Conservation (phyloP, 2,113 vertebrate genomes). For the Sinocyclocheilus grahami region DNA sequence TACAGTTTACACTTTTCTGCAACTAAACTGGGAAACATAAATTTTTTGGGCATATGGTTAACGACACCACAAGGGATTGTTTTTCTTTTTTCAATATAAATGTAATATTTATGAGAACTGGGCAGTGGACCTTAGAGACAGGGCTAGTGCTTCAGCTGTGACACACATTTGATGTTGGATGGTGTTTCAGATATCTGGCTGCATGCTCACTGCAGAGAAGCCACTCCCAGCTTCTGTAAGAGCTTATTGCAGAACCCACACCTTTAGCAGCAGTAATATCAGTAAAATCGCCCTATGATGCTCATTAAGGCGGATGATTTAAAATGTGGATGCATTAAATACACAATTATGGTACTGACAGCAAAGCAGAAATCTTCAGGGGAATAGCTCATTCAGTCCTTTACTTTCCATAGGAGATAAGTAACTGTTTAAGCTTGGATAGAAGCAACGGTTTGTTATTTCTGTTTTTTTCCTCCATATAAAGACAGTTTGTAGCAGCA, state of each 20-base stretch:
- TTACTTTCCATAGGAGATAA: background rate
- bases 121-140: background rate
- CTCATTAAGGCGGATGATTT: background rate
- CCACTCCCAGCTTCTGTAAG: constrained; percentile 16
- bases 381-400: background rate
- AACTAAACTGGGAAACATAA: background rate
- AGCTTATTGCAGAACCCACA: background rate
- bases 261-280: background rate
- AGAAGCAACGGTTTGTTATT: background rate
- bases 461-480: no score
- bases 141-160: background rate
- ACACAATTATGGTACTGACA: background rate
- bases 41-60: background rate
- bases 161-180: constrained; percentile 19
- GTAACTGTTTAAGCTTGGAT: background rate
- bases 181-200: background rate
- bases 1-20: background rate
- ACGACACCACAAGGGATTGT: background rate
- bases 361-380: background rate
- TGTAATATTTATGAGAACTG: background rate
- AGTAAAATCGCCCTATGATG: background rate
- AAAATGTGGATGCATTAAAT: background rate
- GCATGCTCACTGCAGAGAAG: constrained; percentile 11
- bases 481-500: no score
- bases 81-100: background rate